Conservation (phyloP, 2,113 vertebrate species). For the Dasypus novemcinctus region DNA sequence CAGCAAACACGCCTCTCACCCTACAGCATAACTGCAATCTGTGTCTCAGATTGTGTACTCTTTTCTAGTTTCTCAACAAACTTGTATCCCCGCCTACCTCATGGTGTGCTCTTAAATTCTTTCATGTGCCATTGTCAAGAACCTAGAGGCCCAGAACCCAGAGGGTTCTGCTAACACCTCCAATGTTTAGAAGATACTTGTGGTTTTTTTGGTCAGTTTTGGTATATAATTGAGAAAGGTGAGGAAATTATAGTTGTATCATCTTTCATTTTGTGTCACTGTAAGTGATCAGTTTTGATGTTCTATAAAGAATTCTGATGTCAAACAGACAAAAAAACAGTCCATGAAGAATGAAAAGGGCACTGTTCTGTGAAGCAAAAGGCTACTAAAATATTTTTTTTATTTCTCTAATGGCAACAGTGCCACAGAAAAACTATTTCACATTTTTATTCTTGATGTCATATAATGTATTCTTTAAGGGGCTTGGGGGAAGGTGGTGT, state of each 20-base stretch:
- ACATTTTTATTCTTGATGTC: background rate
- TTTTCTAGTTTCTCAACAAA: too few relatives aligned
- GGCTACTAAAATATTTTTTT: background rate
- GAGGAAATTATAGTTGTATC: background rate
- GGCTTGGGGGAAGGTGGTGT: background rate
- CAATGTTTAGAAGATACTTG: background rate
- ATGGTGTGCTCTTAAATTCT: too few relatives aligned
- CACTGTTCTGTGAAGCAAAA: background rate
- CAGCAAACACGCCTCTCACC: too few relatives aligned
- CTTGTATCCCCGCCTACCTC: too few relatives aligned
- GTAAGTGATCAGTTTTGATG: background rate
- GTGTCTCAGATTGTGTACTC: too few relatives aligned
- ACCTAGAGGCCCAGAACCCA: too few relatives aligned
- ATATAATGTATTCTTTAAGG: background rate
- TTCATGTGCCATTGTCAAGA: too few relatives aligned
- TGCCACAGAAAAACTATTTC: background rate
- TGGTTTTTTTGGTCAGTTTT: background rate
- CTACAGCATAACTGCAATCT: too few relatives aligned
- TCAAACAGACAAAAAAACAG: constrained; percentile 41
- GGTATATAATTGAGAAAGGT: background rate
- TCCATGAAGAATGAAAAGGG: background rate
- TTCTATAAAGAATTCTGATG: background rate
- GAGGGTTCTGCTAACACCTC: background rate
- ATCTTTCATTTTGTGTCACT: constrained; percentile 22
- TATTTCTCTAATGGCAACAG: background rate